Evolutionary conservation across 1,140 invertebrate species (phyloP).

Genomic region (Sitodiplosis mosellana): DNA sequence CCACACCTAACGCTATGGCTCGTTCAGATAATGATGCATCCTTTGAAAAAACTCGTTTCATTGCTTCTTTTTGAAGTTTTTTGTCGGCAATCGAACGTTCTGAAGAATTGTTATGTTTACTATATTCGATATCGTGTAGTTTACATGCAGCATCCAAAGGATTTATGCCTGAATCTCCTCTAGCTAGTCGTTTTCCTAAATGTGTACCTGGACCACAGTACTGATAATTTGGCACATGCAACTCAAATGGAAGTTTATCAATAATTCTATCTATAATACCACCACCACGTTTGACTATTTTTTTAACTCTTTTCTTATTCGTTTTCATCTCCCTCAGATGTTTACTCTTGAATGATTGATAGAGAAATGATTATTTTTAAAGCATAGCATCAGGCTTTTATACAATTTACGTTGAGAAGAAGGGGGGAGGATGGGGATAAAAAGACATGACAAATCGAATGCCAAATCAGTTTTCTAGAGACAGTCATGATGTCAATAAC

Average conservation of each 20-base stretch:
- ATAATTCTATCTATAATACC: conserved; percentile 21
- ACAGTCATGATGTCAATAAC: conserved; percentile 6
- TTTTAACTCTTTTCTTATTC: too few relatives aligned
- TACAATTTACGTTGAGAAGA: too few relatives aligned
- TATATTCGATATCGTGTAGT: conserved; percentile 27
- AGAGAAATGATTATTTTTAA: too few relatives aligned
- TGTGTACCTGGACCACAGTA: conserved; percentile 28
- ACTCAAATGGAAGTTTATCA: conserved; percentile 25
- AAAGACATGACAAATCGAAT: too few relatives aligned
- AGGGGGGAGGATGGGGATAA: too few relatives aligned
- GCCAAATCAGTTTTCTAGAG: too few relatives aligned
- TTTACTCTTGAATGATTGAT: too few relatives aligned
- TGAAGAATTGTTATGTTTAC: conserved; percentile 15
- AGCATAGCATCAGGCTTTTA: too few relatives aligned
- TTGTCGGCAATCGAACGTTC: conserved; percentile 22
- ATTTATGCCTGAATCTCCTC: conserved; percentile 26
- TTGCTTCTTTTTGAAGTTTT: too few relatives aligned
- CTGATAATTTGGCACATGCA: conserved; percentile 27
- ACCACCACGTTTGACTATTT: conserved; percentile 5
- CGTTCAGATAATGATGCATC: too few relatives aligned
- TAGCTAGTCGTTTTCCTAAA: conserved; percentile 19
- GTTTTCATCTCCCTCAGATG: background rate
- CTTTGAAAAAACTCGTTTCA: too few relatives aligned
- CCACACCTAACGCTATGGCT: too few relatives aligned
- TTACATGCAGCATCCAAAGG: conserved; percentile 25